phyloP scores from a whole-genome alignment of 37 sponge, comb jelly and placozoan genomes.

The Mnemiopsis leidyi region DNA sequence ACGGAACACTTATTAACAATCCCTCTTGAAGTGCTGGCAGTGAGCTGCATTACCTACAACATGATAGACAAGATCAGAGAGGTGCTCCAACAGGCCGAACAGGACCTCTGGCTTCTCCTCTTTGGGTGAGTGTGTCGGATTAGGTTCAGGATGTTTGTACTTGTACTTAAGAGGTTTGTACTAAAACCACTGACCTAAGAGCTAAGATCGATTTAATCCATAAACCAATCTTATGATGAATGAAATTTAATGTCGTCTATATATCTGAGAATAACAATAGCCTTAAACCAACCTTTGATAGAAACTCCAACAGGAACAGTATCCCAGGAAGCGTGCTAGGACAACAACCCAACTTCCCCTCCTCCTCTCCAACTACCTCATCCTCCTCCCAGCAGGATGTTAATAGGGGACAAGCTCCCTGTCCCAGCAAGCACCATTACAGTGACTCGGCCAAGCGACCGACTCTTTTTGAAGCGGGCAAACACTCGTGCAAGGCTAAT shows the following conservation, averaged over 20 bases:
- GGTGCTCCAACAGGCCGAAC: not conserved
- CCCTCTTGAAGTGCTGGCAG: constrained; percentile 27
- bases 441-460: no score
- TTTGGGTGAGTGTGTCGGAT: not conserved
- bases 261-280: not conserved
- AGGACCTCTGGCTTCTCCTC: not conserved
- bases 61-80: not conserved
- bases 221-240: no score
- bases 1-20: not conserved
- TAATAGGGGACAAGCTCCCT: no score
- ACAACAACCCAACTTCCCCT: not conserved
- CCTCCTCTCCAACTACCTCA: not conserved
- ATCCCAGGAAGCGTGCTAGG: constrained; percentile 32
- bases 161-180: not conserved
- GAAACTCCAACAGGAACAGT: not conserved
- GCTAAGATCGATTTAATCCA: no score
- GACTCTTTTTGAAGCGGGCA: no score
- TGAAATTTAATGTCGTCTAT: no score
- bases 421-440: no score
- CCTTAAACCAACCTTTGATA: not conserved
- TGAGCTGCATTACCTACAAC: constrained; percentile 44
- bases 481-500: no score
- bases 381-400: not conserved
- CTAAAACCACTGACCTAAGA: no score
- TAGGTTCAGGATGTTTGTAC: no score